Percentiles rank a stretch among this genome's conserved stretches.
These are phyloP conservation scores for Philotrypesis tridentata DNA, from an alignment of 1,140 invertebrate genomes.

Conservation along the genomic window DNA sequence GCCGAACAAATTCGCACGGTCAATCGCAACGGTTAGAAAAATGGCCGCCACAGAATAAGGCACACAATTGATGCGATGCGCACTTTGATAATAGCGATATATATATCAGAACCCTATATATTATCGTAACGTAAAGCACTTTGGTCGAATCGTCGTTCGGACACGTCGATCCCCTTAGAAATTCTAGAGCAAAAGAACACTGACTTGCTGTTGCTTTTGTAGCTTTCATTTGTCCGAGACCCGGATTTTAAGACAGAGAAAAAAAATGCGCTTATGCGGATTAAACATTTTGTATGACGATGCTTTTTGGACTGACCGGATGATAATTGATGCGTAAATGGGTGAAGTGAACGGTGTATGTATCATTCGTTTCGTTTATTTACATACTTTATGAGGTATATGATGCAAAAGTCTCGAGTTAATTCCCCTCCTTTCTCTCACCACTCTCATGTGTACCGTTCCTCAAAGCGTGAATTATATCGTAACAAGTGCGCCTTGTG, in stretches of 20 bases:
- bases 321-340: background rate
- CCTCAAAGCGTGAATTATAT: slow-evolving; percentile 62
- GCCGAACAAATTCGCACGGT: slow-evolving; percentile 53
- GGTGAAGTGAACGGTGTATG: background rate
- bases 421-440: slow-evolving; percentile 6
- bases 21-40: slow-evolving; percentile 68
- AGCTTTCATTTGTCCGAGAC: background rate
- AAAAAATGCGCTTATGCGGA: slow-evolving; percentile 15
- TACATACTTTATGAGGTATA: slow-evolving; percentile 42
- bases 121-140: slow-evolving; percentile 40
- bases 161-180: slow-evolving; percentile 14
- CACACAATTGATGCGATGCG: slow-evolving; percentile 73
- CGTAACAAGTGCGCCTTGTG: slow-evolving; percentile 61
- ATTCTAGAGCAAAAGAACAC: slow-evolving; percentile 30
- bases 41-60: slow-evolving; percentile 73
- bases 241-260: background rate
- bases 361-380: slow-evolving; percentile 32
- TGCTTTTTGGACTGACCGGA: background rate
- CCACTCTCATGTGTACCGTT: slow-evolving; percentile 25
- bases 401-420: slow-evolving; percentile 33
- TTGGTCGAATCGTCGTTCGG: background rate
- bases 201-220: background rate
- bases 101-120: slow-evolving; percentile 43
- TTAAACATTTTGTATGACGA: slow-evolving; percentile 3
- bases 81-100: slow-evolving; percentile 59